phyloP scores from a whole-genome alignment of 2,113 vertebrate species.

The Coptodon rendalli region DNA sequence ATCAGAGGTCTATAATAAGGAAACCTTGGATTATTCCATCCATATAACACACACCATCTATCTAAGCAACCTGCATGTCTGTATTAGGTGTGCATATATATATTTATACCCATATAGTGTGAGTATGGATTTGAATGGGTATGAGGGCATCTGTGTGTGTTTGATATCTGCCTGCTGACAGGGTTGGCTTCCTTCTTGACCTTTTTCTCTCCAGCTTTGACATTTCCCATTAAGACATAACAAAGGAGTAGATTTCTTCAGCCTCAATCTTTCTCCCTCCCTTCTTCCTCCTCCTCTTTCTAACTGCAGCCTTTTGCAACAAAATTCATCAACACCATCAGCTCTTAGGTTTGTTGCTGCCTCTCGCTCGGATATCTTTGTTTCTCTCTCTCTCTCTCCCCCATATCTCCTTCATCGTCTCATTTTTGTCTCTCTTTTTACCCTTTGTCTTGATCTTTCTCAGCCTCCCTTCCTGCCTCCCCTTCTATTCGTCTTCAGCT shows the following conservation, averaged over 20 bases:
- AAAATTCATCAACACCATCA: constrained; percentile 48
- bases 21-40: not conserved
- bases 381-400: not conserved
- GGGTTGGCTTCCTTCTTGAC: constrained; percentile 21
- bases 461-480: not conserved
- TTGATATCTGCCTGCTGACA: not conserved
- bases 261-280: not conserved
- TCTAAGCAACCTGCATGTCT: not conserved
- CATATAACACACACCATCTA: not conserved
- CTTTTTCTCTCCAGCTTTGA: constrained; percentile 48
- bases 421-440: not conserved
- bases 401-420: not conserved
- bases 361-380: not conserved
- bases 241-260: constrained; percentile 48
- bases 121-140: not conserved
- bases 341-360: not conserved
- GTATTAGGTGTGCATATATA: fast-evolving
- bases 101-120: not conserved
- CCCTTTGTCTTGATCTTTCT: not conserved
- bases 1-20: not conserved
- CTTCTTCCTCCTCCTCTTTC: not conserved
- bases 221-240: constrained; percentile 51
- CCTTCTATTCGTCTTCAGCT: not conserved
- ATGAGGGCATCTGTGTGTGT: not conserved
- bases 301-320: constrained; percentile 24